Evolutionary conservation across 2,797 vertebrate species (phyloP).

Genomic region (Saxicola maurus): DNA sequence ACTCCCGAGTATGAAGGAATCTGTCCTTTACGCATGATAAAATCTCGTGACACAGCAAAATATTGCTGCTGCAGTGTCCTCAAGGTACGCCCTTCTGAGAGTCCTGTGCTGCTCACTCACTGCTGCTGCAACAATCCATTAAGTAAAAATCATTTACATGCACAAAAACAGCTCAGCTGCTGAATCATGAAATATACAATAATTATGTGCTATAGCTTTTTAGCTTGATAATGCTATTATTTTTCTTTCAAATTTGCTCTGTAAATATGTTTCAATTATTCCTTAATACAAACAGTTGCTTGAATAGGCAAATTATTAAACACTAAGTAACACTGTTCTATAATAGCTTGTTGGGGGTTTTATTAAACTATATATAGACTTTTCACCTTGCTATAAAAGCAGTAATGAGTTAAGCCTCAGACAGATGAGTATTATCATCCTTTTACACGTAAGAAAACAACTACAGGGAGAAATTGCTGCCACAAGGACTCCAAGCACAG

Average conservation of each 20-base stretch:
- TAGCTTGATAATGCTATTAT: neutral
- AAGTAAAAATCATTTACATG: slow-evolving; percentile 40
- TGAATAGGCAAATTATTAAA: neutral
- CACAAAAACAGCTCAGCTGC: slow-evolving; percentile 47
- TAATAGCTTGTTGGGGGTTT: neutral
- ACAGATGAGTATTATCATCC: neutral
- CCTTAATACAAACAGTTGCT: neutral
- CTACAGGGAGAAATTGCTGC: neutral
- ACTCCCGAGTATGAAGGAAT: neutral
- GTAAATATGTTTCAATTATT: slow-evolving; percentile 25
- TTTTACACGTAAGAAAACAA: neutral
- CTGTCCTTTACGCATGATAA: slow-evolving; percentile 54
- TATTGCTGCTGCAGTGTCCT: slow-evolving; percentile 62
- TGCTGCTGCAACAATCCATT: slow-evolving; percentile 56
- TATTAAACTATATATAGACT: neutral
- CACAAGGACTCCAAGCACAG: neutral
- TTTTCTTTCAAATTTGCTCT: slow-evolving; percentile 16
- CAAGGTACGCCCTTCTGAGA: slow-evolving; percentile 39
- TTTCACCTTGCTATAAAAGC: slow-evolving; percentile 12
- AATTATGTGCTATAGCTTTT: neutral
- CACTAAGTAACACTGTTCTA: neutral
- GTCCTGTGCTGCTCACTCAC: slow-evolving; percentile 5
- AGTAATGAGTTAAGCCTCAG: neutral
- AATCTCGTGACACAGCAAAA: slow-evolving; percentile 62
- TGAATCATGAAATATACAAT: slow-evolving; percentile 42